A percentile compares a stretch with the other conserved stretches of the same genome.
phyloP scores from a whole-genome alignment of 2,113 vertebrate genomes.

The Malurus cyaneus region DNA sequence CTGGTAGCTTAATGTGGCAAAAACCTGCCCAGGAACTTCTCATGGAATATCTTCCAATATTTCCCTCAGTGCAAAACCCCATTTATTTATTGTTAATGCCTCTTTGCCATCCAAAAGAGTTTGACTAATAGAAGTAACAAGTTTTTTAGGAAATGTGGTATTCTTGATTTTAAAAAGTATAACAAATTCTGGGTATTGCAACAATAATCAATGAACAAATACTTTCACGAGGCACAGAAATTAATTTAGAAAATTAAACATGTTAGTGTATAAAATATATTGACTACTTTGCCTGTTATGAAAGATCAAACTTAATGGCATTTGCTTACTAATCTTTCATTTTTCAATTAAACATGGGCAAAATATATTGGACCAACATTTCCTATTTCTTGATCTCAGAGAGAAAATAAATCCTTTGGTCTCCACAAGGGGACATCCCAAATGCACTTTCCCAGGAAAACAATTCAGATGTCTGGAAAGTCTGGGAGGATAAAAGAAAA shows the following conservation, averaged over 20 bases:
- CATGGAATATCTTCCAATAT: not conserved
- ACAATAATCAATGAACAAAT: not conserved
- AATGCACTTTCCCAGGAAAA: not conserved
- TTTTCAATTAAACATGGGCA: not conserved
- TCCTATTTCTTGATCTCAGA: not conserved
- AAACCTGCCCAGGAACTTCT: not conserved
- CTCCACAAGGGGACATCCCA: not conserved
- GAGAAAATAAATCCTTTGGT: not conserved
- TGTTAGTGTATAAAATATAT: not conserved
- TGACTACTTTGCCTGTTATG: not conserved
- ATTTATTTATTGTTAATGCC: not conserved
- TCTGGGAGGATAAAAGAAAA: not conserved
- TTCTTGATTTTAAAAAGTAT: not conserved
- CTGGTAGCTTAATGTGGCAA: not conserved
- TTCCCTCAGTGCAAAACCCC: not conserved
- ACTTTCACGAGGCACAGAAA: not conserved
- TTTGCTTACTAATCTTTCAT: not conserved
- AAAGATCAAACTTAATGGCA: not conserved
- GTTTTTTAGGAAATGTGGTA: not conserved
- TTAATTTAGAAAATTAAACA: not conserved
- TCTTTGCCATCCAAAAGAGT: not conserved
- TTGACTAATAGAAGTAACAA: not conserved
- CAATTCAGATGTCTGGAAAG: not conserved
- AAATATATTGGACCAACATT: not conserved
- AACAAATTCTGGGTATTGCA: not conserved